Base-by-base conservation (phyloP, 2,888 invertebrate species). In the Drosophila sordidapex region DNA sequence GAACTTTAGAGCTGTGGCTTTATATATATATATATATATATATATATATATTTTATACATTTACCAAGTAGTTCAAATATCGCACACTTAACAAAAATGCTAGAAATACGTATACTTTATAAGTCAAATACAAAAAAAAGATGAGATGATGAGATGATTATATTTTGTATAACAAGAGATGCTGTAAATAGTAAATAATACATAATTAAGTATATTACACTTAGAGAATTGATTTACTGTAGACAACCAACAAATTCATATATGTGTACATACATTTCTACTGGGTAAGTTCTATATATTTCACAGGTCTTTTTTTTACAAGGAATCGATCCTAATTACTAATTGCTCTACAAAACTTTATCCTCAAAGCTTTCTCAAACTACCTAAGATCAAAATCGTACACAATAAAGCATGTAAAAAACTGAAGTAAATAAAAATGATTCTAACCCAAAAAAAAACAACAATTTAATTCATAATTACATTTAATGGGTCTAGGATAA, bases 1-100 rank as follows among this genome's bases (percentile, higher is more conserved):
- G 63, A 82, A 79, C 67, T 65, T 87, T 85, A 84, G 85, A 87
- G 88, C 90, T 86, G 86, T 89, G 86, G 90, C 86, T 87, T 86
- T 82, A 81, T 74, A 81, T 54, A 71, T 58, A 74, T 81, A 71
- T 29, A 29, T 79, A 70, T 58, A 74, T 46, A 59, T 71, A 84
- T 75, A 71, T 58, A 74, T 46, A 59, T 71, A 84, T 81, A 72
- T 79, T 74, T 66, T 43, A 76, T 75, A 87, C 67, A 82, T 75
- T 54, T 74, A 88, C 68, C 74, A 56, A 74, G 82, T 83, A 83
- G 87, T 84, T 76, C 79, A 76, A 82, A 80, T 59, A 58, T 69
- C 83, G 80, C 83, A 82, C 87, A 77, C 68, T 66, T 76, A 52
- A 77, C 27, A 25, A 46, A 68, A 69, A 70, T 33, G 70, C 69